A percentile compares a stretch with the other conserved stretches of the same genome.
Conservation (phyloP, 2,888 invertebrate species). For the Cantharis rustica region DNA sequence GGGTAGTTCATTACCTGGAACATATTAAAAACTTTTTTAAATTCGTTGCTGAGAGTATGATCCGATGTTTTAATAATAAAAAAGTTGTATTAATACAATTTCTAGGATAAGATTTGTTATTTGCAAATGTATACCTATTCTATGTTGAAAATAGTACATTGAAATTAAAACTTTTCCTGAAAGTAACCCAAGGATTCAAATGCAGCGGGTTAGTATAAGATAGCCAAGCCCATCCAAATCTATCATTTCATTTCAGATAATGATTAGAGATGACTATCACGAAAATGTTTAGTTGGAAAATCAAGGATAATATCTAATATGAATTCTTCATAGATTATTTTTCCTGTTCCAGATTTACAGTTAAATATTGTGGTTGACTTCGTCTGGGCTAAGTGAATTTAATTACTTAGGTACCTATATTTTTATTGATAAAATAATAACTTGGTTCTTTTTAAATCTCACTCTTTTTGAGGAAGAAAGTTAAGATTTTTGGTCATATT, state of each 20-base stretch:
- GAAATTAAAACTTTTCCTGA: background rate
- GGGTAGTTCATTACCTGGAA: background rate
- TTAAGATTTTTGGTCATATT: background rate
- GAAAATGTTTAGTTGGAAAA: background rate
- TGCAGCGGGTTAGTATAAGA: background rate
- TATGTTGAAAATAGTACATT: background rate
- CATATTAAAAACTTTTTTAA: background rate
- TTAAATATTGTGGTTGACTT: background rate
- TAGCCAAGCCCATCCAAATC: background rate
- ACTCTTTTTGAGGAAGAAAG: background rate
- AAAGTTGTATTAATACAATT: background rate
- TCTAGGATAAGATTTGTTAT: background rate
- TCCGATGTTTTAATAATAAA: background rate
- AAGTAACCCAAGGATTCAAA: background rate
- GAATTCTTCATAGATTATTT: background rate
- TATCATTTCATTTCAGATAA: background rate
- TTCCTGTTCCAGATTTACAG: background rate
- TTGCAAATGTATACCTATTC: background rate
- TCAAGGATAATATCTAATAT: background rate
- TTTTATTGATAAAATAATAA: background rate
- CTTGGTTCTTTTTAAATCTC: background rate
- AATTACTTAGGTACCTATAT: no score
- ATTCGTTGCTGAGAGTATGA: background rate
- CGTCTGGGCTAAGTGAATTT: background rate
- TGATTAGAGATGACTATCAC: background rate